Evolutionary conservation across 2,888 invertebrate species (phyloP).

Genomic region (Hanleya hanleyi): DNA sequence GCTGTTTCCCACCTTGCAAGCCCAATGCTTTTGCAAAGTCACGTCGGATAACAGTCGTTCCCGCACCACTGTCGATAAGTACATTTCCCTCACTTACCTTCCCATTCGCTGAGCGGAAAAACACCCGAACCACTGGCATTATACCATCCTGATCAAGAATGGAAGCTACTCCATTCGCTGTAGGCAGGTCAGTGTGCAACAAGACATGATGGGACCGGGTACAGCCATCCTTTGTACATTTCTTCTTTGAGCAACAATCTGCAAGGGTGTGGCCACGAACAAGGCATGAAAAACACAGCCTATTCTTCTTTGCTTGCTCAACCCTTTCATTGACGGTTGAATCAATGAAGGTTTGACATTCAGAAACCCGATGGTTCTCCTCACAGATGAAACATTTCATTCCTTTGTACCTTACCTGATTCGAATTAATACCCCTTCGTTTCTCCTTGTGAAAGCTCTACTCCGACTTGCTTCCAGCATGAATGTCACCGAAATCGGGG

Average conservation of each 20-base stretch:
- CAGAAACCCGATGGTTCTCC: conserved; percentile 1
- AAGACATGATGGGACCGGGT: conserved; percentile 11
- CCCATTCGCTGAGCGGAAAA: not conserved
- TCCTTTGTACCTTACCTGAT: not conserved
- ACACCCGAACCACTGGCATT: conserved; percentile 12
- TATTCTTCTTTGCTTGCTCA: not conserved
- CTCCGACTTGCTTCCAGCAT: not conserved
- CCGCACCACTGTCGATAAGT: conserved; percentile 1
- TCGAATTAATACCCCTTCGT: not conserved
- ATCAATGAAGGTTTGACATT: not conserved
- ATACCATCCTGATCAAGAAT: conserved; percentile 1
- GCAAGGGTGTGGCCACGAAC: not conserved
- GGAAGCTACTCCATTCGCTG: not conserved
- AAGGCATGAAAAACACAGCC: conserved; percentile 10
- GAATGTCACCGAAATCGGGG: conserved; percentile 12
- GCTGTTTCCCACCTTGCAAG: not conserved
- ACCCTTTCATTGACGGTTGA: not conserved
- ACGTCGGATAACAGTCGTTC: too few species aligned
- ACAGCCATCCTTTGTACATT: conserved; percentile 7
- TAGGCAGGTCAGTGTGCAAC: conserved; percentile 10
- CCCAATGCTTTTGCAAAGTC: not conserved
- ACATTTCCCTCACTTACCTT: not conserved
- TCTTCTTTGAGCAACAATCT: not conserved
- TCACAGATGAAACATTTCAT: conserved; percentile 4
- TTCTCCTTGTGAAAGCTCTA: not conserved